phyloP scores from a whole-genome alignment of 1,140 invertebrate genomes.

The Thaumatotibia leucotreta region DNA sequence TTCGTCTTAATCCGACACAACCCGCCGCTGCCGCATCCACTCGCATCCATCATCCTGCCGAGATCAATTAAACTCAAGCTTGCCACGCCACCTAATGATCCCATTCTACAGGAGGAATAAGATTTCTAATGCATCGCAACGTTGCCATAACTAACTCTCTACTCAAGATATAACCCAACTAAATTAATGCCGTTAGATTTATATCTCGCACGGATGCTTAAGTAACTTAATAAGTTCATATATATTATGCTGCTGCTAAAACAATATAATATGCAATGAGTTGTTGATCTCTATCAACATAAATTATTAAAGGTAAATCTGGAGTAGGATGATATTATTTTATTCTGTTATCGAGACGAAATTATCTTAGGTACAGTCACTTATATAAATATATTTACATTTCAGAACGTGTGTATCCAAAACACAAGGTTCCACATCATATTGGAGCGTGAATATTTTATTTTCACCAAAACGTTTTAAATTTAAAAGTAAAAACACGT shows the following conservation, averaged over 20 bases:
- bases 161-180: not conserved
- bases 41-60: slow-evolving; percentile 39
- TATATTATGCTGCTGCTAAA: too few species aligned
- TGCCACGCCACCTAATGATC: slow-evolving; percentile 20
- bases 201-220: not conserved
- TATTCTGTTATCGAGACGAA: too few species aligned
- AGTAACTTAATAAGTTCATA: not conserved
- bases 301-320: too few species aligned
- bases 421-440: too few species aligned
- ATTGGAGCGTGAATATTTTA: too few species aligned
- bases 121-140: slow-evolving; percentile 20
- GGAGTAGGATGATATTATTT: not conserved
- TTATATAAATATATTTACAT: too few species aligned
- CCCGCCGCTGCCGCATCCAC: slow-evolving; percentile 20
- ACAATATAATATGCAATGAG: too few species aligned
- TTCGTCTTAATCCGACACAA: slow-evolving; percentile 35
- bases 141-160: slow-evolving; percentile 9
- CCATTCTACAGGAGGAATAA: slow-evolving; percentile 16
- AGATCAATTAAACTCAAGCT: slow-evolving; percentile 41
- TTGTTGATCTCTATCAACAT: too few species aligned
- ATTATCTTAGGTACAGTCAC: too few species aligned
- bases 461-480: too few species aligned
- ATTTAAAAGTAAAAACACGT: too few species aligned
- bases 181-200: slow-evolving; percentile 1
- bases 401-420: too few species aligned